Base-by-base conservation (phyloP, 2,113 vertebrate species). In the Leptosomus discolor region DNA sequence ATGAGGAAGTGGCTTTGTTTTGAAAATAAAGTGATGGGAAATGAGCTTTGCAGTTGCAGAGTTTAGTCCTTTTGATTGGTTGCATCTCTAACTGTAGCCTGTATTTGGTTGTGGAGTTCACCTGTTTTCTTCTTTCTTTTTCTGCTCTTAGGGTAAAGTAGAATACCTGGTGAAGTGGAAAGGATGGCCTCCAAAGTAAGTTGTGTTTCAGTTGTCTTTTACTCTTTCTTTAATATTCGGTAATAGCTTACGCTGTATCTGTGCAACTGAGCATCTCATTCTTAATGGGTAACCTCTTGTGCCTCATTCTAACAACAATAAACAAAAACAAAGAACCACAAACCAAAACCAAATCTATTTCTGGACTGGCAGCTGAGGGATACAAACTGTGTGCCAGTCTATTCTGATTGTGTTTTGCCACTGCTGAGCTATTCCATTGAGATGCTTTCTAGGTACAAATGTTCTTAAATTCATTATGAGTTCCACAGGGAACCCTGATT, bases 111-210 rank as follows among this genome's bases (percentile, higher is more conserved):
- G 56, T 3, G 2, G 54, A 63, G 48, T 92, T 97, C 69, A 94
- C n/a, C 48, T 92, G 73, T 57, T 45, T 79, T 89, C 85, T 60
- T 96, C 39, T 94, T 91, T 95, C 19, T 95, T 58, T 98, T 87
- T 97, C 81, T 50, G 27, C 96, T n/a, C 78, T 67, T 97, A 99
- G 99, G 99, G 99, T 92, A 99, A 99, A 97, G 99, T 99, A 97
- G 99, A 99, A 91, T 99, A 99, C 94, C 98, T 99, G 80, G 98
- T 99, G 97, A 99, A 99, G 97, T 99, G 99, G 99, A 99, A 99
- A 97, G 99, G 99, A 98, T 99, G 99, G 99, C 98, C 99, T 39
- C 99, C 98, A 87, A 99, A 99, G 99, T 99, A 99, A 99, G 99
- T 97, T 68, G 32, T 77, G 54, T 50, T 92, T 71, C 81, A 46